Percentiles rank a stretch among this genome's conserved stretches.
Conservation (phyloP, 2,888 invertebrate genomes). For the Drosophila robusta region DNA sequence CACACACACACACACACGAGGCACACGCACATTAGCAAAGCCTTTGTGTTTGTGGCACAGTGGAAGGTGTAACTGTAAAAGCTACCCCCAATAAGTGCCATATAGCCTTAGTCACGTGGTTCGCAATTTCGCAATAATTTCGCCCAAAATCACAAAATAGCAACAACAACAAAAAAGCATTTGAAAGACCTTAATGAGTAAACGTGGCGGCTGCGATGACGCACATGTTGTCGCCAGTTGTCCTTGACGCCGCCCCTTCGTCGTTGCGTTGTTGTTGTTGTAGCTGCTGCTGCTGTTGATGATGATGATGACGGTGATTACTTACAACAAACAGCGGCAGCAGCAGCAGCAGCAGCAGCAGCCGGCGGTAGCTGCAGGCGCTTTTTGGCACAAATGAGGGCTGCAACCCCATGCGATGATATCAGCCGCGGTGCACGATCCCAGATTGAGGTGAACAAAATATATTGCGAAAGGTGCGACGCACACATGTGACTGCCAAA, state of each 20-base stretch:
- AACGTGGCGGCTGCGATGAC: conserved; percentile 74
- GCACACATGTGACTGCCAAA: conserved; percentile 76
- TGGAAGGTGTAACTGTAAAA: conserved; percentile 67
- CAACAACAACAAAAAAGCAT: conserved; percentile 34
- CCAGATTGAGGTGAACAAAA: conserved; percentile 74
- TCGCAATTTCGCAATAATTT: conserved; percentile 71
- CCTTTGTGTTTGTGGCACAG: conserved; percentile 10
- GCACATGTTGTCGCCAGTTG: conserved; percentile 79
- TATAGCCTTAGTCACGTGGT: conserved; percentile 44
- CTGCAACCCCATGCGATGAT: conserved; percentile 76
- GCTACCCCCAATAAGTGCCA: conserved; percentile 63
- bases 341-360: conserved; percentile 43
- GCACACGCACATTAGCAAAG: conserved; percentile 14
- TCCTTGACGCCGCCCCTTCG: conserved; percentile 57
- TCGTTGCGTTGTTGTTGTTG: background rate
- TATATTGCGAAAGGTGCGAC: conserved; percentile 67
- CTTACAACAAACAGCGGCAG: conserved; percentile 69
- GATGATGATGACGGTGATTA: conserved; percentile 78
- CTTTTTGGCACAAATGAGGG: conserved; percentile 70
- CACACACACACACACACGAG: conserved; percentile 22
- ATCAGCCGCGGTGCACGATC: conserved; percentile 66
- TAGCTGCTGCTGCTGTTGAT: conserved; percentile 66
- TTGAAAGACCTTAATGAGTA: conserved; percentile 72
- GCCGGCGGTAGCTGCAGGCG: conserved; percentile 71
- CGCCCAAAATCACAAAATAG: conserved; percentile 52